These are phyloP conservation scores for Papilio gigon DNA, from an alignment of 2,888 invertebrate genomes.

Conservation along the genomic window DNA sequence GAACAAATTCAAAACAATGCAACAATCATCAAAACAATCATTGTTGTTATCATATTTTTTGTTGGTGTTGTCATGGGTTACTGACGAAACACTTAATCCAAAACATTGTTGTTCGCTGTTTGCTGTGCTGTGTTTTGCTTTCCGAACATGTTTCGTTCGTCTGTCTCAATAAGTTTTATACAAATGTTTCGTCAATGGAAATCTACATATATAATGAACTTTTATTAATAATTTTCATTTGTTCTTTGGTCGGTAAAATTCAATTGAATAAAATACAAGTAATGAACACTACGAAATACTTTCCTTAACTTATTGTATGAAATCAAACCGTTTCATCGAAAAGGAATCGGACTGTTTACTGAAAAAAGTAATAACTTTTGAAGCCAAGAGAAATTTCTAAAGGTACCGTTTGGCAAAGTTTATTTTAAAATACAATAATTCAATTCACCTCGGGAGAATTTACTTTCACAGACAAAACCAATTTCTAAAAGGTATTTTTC, in stretches of 20 bases:
- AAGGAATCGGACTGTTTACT: slow-evolving; percentile 23
- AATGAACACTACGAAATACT: not conserved
- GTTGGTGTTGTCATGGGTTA: no score
- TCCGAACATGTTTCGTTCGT: no score
- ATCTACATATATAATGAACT: no score
- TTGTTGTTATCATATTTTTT: no score
- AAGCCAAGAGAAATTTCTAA: slow-evolving; percentile 23
- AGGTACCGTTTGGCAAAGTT: slow-evolving; percentile 22
- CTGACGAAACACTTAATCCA: no score
- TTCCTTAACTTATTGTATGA: not conserved
- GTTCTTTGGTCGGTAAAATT: not conserved
- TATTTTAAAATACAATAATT: slow-evolving; percentile 33
- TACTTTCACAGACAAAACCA: slow-evolving; percentile 15
- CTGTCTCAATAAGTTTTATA: no score
- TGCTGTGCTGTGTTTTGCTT: no score
- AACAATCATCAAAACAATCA: no score
- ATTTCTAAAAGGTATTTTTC: slow-evolving; percentile 3
- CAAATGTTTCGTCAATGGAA: no score
- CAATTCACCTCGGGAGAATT: slow-evolving; percentile 9
- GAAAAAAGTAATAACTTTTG: slow-evolving; percentile 21
- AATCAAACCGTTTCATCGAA: not conserved
- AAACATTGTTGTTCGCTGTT: no score
- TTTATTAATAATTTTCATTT: no score
- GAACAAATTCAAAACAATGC: no score
- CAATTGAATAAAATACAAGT: not conserved